Conservation (phyloP, 2,113 vertebrate genomes). For the Trogon surrucura region DNA sequence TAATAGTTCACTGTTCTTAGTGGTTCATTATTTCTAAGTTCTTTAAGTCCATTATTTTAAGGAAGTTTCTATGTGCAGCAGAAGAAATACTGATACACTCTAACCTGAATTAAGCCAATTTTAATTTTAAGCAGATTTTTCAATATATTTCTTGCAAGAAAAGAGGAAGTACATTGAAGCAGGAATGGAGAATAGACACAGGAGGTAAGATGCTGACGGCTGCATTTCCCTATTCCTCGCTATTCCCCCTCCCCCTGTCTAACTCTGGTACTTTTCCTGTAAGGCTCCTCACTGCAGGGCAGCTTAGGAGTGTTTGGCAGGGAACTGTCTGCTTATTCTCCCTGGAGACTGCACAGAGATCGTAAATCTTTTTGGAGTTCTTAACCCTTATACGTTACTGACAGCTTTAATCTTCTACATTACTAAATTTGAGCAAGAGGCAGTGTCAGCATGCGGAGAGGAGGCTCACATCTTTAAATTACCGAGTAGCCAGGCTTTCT, state of each 20-base stretch:
- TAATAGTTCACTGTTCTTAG: neutral
- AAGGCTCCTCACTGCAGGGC: slow-evolving; percentile 1
- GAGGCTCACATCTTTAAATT: neutral
- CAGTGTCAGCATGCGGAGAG: neutral
- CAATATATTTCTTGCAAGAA: neutral
- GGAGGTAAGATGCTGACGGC: neutral
- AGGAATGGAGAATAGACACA: neutral
- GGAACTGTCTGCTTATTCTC: slow-evolving; percentile 60
- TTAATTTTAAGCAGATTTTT: neutral
- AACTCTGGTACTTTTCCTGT: slow-evolving; percentile 40
- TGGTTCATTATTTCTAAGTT: neutral
- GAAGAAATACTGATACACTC: neutral
- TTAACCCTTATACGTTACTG: slow-evolving; percentile 46
- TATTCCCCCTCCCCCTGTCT: neutral
- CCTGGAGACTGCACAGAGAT: slow-evolving; percentile 54
- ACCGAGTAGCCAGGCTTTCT: neutral
- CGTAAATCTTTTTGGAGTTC: slow-evolving; percentile 44
- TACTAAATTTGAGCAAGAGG: neutral
- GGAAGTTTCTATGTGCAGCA: neutral
- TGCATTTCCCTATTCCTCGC: neutral
- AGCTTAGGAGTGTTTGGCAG: slow-evolving; percentile 53
- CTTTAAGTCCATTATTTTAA: neutral
- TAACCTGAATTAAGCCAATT: neutral
- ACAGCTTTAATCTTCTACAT: neutral
- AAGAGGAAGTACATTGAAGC: neutral